These are phyloP conservation scores for Protomyctophum bolini DNA, from an alignment of 2,113 vertebrate genomes.

Conservation along the genomic window DNA sequence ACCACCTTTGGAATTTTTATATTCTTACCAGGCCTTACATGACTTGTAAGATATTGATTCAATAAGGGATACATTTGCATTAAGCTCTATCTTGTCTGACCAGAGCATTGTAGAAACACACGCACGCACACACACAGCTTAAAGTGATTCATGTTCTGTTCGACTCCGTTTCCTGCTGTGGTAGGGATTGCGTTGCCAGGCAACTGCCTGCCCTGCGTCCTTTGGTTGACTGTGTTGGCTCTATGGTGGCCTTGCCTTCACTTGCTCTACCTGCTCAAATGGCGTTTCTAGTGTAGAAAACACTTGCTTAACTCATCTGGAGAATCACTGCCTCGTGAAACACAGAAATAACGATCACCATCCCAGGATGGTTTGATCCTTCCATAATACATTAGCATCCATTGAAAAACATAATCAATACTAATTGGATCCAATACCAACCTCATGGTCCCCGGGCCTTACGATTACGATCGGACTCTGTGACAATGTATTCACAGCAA, in stretches of 20 bases:
- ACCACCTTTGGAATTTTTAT: conserved; percentile 10
- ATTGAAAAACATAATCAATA: conserved; percentile 22
- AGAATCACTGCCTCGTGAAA: background rate
- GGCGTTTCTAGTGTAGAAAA: conserved; percentile 18
- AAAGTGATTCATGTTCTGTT: conserved; percentile 74
- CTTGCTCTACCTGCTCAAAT: conserved; percentile 56
- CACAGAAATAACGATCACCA: background rate
- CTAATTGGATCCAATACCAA: no score
- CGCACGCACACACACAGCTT: conserved; percentile 30
- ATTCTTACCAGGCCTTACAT: background rate
- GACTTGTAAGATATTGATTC: background rate
- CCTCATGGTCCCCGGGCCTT: no score
- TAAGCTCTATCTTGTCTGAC: conserved; percentile 46
- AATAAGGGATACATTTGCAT: background rate
- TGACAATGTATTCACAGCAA: no score
- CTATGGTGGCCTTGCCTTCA: conserved; percentile 56
- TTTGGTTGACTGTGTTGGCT: conserved; percentile 65
- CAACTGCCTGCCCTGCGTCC: conserved; percentile 72
- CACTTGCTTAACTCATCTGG: background rate
- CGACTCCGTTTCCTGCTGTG: conserved; percentile 70
- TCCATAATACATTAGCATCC: conserved; percentile 16
- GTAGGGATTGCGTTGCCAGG: conserved; percentile 77
- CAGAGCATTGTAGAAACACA: conserved; percentile 22
- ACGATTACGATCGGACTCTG: no score
- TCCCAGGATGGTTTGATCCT: background rate